A percentile compares a stretch with the other conserved stretches of the same genome.
phyloP scores from a whole-genome alignment of 2,888 invertebrate genomes.

The Fragum whitleyi region DNA sequence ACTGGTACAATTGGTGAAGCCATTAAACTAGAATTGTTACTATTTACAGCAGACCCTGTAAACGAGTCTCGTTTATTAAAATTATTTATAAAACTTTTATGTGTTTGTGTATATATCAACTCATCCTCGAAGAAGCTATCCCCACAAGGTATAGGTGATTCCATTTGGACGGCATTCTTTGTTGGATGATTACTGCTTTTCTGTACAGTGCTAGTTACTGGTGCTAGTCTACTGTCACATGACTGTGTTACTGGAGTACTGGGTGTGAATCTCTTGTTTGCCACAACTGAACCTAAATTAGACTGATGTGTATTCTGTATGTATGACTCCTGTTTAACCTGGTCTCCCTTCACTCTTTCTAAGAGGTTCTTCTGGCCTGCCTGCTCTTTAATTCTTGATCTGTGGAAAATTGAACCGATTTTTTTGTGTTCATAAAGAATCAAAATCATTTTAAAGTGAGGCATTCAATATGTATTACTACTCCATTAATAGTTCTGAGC shows the following conservation, averaged over 20 bases:
- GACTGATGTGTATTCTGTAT: background rate
- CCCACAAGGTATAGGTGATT: slow-evolving; percentile 80
- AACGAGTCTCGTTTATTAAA: slow-evolving; percentile 61
- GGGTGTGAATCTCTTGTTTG: background rate
- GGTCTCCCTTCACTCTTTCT: background rate
- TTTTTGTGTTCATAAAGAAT: too few species aligned
- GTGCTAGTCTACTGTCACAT: background rate
- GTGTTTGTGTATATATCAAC: slow-evolving; percentile 73
- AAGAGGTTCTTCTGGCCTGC: slow-evolving; percentile 29
- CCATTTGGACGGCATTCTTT: slow-evolving; percentile 39
- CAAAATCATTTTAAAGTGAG: too few species aligned
- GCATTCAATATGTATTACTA: too few species aligned
- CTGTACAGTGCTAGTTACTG: slow-evolving; percentile 49
- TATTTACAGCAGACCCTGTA: background rate
- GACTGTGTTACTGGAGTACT: slow-evolving; percentile 9
- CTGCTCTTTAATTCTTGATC: slow-evolving; percentile 65
- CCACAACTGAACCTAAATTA: background rate
- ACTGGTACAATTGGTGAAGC: slow-evolving; percentile 4
- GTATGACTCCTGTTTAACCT: background rate
- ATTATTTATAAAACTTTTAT: slow-evolving; percentile 70
- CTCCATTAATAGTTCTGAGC: too few species aligned
- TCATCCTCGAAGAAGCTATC: slow-evolving; percentile 83
- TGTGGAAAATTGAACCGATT: too few species aligned
- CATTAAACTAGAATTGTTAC: slow-evolving; percentile 23
- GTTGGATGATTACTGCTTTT: slow-evolving; percentile 14